Evolutionary conservation across 2,113 vertebrate species (phyloP).

Genomic region (Corythornis cristatus): DNA sequence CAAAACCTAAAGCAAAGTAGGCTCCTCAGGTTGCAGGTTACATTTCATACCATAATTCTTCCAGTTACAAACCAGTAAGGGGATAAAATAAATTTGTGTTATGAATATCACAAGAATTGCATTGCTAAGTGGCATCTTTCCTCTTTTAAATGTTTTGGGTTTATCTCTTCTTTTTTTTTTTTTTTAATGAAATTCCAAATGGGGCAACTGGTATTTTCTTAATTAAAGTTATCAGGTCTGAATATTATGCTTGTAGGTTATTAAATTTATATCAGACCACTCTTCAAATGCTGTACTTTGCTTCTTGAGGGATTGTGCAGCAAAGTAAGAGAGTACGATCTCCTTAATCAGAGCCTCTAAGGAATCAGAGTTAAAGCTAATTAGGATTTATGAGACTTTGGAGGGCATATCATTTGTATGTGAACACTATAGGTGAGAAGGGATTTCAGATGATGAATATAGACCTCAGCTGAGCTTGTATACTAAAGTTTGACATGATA

Average conservation of each 20-base stretch:
- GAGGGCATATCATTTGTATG: not conserved
- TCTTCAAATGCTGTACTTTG: not conserved
- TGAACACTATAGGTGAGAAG: not conserved
- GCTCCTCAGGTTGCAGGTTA: not conserved
- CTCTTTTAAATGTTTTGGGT: not conserved
- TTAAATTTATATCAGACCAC: not conserved
- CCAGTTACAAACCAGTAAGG: not conserved
- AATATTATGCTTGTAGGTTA: not conserved
- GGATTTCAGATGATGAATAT: not conserved
- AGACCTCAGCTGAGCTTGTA: not conserved
- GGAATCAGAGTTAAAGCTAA: slow-evolving; percentile 6
- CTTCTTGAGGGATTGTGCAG: not conserved
- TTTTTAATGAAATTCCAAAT: not conserved
- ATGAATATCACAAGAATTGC: not conserved
- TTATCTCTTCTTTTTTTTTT: not conserved
- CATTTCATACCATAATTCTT: not conserved
- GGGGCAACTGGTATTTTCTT: not conserved
- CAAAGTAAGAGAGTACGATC: not conserved
- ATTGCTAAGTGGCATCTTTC: not conserved
- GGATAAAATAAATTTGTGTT: not conserved
- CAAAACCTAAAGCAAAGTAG: not conserved
- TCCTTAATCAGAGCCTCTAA: not conserved
- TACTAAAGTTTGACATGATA: not conserved
- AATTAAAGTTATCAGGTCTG: not conserved
- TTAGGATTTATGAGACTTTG: slow-evolving; percentile 22